Conservation (phyloP, 2,113 vertebrate species). For the Perca schrenkii region DNA sequence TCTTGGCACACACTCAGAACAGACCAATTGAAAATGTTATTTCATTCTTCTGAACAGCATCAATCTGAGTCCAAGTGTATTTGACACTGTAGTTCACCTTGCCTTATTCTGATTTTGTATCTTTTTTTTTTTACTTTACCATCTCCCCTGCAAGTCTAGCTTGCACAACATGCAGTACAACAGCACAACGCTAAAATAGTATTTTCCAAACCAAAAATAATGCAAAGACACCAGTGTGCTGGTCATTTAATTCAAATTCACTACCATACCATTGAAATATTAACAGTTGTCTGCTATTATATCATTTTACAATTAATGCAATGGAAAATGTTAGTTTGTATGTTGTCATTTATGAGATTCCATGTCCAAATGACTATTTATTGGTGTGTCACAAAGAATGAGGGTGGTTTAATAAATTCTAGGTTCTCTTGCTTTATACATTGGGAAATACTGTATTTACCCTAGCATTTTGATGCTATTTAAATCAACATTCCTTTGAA, state of each 20-base stretch:
- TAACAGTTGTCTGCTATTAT: constrained; percentile 3
- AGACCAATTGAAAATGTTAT: constrained; percentile 13
- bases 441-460: constrained; percentile 42
- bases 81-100: constrained; percentile 50
- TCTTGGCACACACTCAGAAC: constrained; percentile 24
- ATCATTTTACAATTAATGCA: constrained; percentile 35
- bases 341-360: constrained; percentile 45
- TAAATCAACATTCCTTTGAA: constrained; percentile 39
- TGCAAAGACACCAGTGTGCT: neutral
- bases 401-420: constrained; percentile 27
- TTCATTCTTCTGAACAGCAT: constrained; percentile 4
- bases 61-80: constrained; percentile 21
- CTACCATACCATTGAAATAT: constrained; percentile 18
- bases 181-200: neutral
- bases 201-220: constrained; percentile 47
- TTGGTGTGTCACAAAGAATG: constrained; percentile 44
- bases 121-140: neutral
- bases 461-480: constrained; percentile 39
- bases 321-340: constrained; percentile 48
- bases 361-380: constrained; percentile 63
- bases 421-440: constrained; percentile 47
- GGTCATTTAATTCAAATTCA: constrained; percentile 1
- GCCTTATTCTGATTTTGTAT: constrained; percentile 58
- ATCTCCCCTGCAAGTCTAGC: neutral
- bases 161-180: constrained; percentile 18